Percentiles rank a stretch among this genome's conserved stretches.
Evolutionary conservation across 2,113 vertebrate species (phyloP).

Genomic region (Percopsis transmontana): DNA sequence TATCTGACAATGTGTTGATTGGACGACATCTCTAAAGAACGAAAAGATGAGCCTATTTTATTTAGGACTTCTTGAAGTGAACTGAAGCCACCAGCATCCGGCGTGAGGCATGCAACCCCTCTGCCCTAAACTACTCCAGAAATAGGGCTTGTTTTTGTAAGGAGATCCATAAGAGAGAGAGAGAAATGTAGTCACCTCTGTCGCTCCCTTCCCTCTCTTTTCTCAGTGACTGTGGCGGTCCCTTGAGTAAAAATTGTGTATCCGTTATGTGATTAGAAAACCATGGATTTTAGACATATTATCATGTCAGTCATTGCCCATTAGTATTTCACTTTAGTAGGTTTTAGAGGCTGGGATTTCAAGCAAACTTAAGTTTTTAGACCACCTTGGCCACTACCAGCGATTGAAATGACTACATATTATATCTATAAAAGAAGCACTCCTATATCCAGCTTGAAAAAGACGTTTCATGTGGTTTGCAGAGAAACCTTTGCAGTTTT

Average conservation of each 20-base stretch:
- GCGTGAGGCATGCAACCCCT: slow-evolving; percentile 37
- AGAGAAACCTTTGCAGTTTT: not conserved
- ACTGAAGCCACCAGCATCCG: slow-evolving; percentile 41
- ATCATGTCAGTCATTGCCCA: slow-evolving; percentile 23
- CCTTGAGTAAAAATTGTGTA: too few relatives aligned
- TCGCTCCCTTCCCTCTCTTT: slow-evolving; percentile 14
- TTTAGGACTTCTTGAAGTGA: slow-evolving; percentile 48
- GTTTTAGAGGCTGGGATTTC: not conserved
- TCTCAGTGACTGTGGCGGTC: slow-evolving; percentile 22
- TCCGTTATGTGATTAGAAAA: slow-evolving; percentile 45
- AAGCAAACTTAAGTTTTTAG: not conserved
- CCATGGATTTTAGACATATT: slow-evolving; percentile 27
- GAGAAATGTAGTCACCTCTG: slow-evolving; percentile 37
- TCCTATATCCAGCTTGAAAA: too few relatives aligned
- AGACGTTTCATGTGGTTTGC: not conserved
- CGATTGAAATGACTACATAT: not conserved
- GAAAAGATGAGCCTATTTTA: slow-evolving; percentile 20
- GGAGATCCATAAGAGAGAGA: slow-evolving; percentile 55
- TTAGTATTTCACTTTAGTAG: slow-evolving; percentile 9
- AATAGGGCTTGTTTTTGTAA: slow-evolving; percentile 75
- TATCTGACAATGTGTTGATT: slow-evolving; percentile 37
- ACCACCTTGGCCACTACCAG: not conserved
- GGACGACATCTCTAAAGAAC: slow-evolving; percentile 21
- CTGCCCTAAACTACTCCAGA: slow-evolving; percentile 65
- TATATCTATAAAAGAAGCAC: not conserved